Base-by-base conservation (phyloP, 2,113 vertebrate genomes). In the Agelaius phoeniceus region DNA sequence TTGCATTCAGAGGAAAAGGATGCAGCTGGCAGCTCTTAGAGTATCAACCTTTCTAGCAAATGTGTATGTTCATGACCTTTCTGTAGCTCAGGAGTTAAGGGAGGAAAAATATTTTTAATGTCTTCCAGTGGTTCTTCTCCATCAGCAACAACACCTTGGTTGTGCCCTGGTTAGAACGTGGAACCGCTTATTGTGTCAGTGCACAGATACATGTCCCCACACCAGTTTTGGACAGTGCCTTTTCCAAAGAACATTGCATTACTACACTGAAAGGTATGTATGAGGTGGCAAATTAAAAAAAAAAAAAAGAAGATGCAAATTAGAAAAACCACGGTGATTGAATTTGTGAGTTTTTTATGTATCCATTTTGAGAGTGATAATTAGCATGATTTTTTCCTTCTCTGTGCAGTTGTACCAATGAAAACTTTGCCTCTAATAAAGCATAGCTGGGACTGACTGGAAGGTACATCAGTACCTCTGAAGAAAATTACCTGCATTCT, bases 231-330 rank as follows among this genome's bases (percentile, higher is more conserved):
- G 35, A 71, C 18, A 79, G 94, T 57, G 78, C 7, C 15, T 94
- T 97, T 74, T 98, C 98, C 13, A 83, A 98, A 83, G 92, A 95
- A 43, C 51, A 90, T 15, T 98, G 98, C 84, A 54, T 97, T 80
- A 86, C 74, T 43, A 98, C 98, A 33, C 63, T 95, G 82, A 93
- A 97, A 98, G 98, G 98, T 98, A 98, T 71, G 97, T 87, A 15
- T 68, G 41, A 73, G 14, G 39, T 35, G 46, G 51, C 20, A 86
- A 75, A 67, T 52, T 30, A 43, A 69, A 59, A 72, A 49, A 71
- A 72, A 49, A 71, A 69, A 44, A 14, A 77, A 59, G 15, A 77
- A 67, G 16, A 35, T 24, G 8, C 35, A 66, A 65, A 18, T 54
- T 89, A 74, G 48, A 63, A 86, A 52, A 20, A 3, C 4, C 9